Percentiles rank a stretch among this genome's conserved stretches.
These are phyloP conservation scores for Upupa epops DNA, from an alignment of 2,113 vertebrate species.

Conservation along the genomic window DNA sequence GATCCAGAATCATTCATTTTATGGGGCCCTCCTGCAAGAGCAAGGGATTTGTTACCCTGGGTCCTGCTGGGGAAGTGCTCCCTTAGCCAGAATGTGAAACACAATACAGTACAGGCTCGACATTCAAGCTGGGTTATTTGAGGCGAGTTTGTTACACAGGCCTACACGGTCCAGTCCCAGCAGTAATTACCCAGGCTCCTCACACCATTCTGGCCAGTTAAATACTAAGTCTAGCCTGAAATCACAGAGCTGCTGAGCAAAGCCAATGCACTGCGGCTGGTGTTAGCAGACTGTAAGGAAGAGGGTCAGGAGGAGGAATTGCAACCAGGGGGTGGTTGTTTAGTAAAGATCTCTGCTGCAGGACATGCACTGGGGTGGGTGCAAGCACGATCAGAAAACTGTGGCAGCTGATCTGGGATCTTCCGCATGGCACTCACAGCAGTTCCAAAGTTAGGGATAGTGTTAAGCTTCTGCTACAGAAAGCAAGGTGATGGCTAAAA, in stretches of 20 bases:
- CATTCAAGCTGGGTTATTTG: constrained; percentile 68
- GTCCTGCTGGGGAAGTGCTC: constrained; percentile 55
- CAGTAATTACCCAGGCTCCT: constrained; percentile 24
- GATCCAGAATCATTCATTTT: constrained; percentile 65
- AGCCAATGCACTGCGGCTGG: neutral
- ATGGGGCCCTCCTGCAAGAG: constrained; percentile 60
- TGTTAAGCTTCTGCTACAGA: neutral
- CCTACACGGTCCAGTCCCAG: constrained; percentile 21
- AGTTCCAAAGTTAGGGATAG: neutral
- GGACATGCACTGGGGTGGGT: neutral
- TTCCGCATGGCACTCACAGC: rapidly evolving
- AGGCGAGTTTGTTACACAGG: constrained; percentile 23
- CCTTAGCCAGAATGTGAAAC: constrained; percentile 62
- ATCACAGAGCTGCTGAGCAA: neutral
- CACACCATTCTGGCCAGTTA: constrained; percentile 2
- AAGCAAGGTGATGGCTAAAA: neutral
- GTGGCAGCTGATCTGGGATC: neutral
- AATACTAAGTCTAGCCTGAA: constrained; percentile 12
- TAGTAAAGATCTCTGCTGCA: neutral
- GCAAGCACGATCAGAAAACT: neutral
- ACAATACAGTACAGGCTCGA: constrained; percentile 51
- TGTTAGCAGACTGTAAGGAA: neutral
- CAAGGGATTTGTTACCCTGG: constrained; percentile 61
- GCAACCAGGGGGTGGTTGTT: neutral
- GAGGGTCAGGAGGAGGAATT: neutral